Evolutionary conservation across 2,888 invertebrate genomes (phyloP), one percentile per base, ranked within the genome.

Genomic region (Leptinotarsa tumamoca): DNA sequence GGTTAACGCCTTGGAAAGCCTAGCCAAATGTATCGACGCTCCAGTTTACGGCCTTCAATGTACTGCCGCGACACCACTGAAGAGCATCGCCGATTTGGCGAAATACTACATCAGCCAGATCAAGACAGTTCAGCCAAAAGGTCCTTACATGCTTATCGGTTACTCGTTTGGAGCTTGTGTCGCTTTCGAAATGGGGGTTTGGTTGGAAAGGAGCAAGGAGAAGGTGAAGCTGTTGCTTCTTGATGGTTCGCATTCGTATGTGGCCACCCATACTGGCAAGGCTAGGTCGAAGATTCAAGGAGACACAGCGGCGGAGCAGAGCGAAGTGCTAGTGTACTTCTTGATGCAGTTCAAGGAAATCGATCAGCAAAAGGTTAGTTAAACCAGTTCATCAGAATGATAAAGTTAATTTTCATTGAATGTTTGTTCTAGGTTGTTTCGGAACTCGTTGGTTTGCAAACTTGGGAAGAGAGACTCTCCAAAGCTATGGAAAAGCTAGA

Each of bases 161-260:
- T 99, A 99, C 89, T 99, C 98, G 0, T 98, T 96, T 89, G 99
- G 99, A 78, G 96, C 97, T 61, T 93, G 95, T 82, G 95, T 99
- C 52, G 98, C 97, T 21, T 96, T 97, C 87, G 98, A 98, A 90
- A 98, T 99, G 94, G 96, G 96, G 43, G 89, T 95, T 51, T 95
- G 95, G 87, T 90, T 98, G 72, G 95, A 97, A 86, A 89, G 90
- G 80, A 88, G 84, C 51, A 91, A 91, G 3, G 91, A 92, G 84
- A 88, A 86, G 79, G 90, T 91, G 50, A 90, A 91, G 68, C 89
- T 97, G 54, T 92, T 95, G 81, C 91, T 98, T 82, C 90, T 99
- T 82, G 99, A 99, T 89, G 98, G 98, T 61, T 96, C 96, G 33
- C 96, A 95, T 5, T 92, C 92, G 54, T 96, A 94, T 88, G 93